These are phyloP conservation scores for Climacteris rufus DNA, from an alignment of 2,113 vertebrate species.

Conservation along the genomic window DNA sequence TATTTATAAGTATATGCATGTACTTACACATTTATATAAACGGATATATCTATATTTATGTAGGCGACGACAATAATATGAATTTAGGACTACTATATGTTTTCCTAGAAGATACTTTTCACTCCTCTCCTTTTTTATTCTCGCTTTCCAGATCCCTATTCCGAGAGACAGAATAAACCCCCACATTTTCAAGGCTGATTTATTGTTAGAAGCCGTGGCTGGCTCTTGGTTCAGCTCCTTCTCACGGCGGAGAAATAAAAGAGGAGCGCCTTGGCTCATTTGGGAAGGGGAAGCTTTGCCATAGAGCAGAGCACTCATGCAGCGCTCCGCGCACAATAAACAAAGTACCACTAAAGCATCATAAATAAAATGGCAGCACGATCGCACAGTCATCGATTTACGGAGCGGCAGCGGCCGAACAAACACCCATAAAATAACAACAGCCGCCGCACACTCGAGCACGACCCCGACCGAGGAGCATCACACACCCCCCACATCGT, in stretches of 20 bases:
- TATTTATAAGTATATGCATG: not conserved
- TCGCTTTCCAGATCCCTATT: not conserved
- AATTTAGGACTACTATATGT: not conserved
- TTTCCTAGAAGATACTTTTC: not conserved
- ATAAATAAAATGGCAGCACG: conserved; percentile 75
- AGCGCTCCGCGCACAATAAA: conserved; percentile 33
- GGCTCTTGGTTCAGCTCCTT: not conserved
- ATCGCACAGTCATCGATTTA: conserved; percentile 64
- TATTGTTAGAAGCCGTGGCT: not conserved
- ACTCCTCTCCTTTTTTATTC: not conserved
- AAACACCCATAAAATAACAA: conserved; percentile 54
- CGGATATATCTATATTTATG: not conserved
- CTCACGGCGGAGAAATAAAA: not conserved
- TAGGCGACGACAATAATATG: not conserved
- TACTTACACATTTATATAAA: not conserved
- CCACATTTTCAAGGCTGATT: not conserved
- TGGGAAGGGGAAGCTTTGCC: not conserved
- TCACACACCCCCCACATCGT: not conserved
- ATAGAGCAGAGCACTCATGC: not conserved
- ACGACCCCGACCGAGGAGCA: not conserved
- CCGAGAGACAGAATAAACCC: not conserved
- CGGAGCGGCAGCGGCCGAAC: conserved; percentile 23
- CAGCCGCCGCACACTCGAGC: not conserved
- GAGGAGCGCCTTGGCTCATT: not conserved
- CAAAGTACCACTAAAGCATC: conserved; percentile 67